Conservation (phyloP, 23 tunicate species). For the Ciona savignyi region DNA sequence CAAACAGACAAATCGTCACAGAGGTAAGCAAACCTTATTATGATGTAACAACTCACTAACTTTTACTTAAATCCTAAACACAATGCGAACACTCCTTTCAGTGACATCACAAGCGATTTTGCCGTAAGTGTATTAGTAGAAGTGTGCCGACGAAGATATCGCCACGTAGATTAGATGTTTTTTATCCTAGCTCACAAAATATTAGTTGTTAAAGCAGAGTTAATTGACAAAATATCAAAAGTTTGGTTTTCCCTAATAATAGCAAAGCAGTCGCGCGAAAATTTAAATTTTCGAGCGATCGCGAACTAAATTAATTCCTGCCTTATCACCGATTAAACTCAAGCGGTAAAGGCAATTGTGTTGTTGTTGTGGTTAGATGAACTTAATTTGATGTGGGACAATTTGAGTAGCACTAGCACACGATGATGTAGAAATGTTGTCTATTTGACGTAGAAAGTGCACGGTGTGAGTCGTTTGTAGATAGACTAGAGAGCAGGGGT, state of each 20-base stretch:
- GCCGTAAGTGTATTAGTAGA: neutral
- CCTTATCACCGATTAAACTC: no score
- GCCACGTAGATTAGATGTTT: neutral
- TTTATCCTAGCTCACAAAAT: neutral
- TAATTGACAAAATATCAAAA: no score
- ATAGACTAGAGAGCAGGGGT: no score
- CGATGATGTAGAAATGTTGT: neutral
- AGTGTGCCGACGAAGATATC: neutral
- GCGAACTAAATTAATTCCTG: no score
- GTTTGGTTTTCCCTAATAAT: no score
- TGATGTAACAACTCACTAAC: neutral
- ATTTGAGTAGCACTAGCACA: neutral
- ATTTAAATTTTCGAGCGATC: no score
- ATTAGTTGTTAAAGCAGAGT: no score
- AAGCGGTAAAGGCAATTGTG: neutral
- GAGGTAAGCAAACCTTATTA: constrained; percentile 49
- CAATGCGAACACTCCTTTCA: neutral
- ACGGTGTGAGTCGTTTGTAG: neutral
- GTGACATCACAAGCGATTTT: neutral
- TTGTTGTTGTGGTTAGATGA: neutral
- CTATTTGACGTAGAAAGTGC: neutral
- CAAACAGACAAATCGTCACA: constrained; percentile 96
- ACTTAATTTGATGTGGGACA: neutral
- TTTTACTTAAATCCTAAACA: neutral
- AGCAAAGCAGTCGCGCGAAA: no score